Base-by-base conservation (phyloP, 2,113 vertebrate genomes). In the Brienomyrus brachyistius region DNA sequence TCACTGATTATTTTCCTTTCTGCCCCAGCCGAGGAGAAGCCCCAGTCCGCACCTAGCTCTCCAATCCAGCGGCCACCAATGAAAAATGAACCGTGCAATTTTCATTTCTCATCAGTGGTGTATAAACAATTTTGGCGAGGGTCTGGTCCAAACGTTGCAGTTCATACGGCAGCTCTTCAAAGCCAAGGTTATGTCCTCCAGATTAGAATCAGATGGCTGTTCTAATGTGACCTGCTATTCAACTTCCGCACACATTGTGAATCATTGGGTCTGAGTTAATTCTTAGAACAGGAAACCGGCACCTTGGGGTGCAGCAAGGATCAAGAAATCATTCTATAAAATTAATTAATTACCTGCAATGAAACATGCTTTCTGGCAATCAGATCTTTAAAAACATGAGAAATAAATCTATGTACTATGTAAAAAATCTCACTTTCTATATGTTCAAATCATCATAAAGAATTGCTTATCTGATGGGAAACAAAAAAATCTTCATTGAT, bases 131-230 rank as follows among this genome's bases (percentile, higher is more conserved):
- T 48, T 56, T 85, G 62, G 27, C 74, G 27, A 88, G 48, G 43
- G 77, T 31, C 56, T 40, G 89, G 47, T 66, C 89, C 77, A 85
- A 88, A 56, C 48, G 47, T 31, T 56, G 54, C 19, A 56, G 89
- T 45, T 90, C 43, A 23, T 40, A 35, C 47, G n/a, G 47, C 90
- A 21, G 88, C 0, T 21, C 70, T 85, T 91, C 89, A 90, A 90
- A 91, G 89, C 90, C 90, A 35, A 54, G 51, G 50, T 56, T 90
- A 59, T 35, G 54, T 91, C 54, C 77, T 90, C 86, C 45, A 82
- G 82, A 91, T 88, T 31, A 88, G 89, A 91, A 88, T 91, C 90
- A 91, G 52, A 84, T 88, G 89, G 87, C 51, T 88, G 86, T 85
- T 90, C 70, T 50, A 59, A 80, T 77, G 35, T 91, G 90, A 91